These are phyloP conservation scores for Drosophila arizonae DNA, from an alignment of 1,140 invertebrate species.

Conservation along the genomic window DNA sequence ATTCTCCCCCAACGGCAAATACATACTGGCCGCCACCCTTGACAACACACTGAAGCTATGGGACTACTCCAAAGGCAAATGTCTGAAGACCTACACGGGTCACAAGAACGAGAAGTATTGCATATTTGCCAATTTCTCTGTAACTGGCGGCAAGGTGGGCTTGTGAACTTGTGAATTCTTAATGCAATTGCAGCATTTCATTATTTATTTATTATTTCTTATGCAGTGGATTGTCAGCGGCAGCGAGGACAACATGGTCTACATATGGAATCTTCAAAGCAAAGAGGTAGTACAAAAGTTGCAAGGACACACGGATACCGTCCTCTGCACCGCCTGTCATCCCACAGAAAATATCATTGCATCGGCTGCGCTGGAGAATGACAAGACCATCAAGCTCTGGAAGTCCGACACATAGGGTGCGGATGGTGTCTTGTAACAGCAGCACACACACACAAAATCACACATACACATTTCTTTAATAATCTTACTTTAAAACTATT, in stretches of 20 bases:
- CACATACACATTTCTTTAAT: constrained; percentile 43
- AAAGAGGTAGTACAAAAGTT: constrained; percentile 99
- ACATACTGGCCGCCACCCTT: constrained; percentile 98
- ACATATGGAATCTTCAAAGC: constrained; percentile 99
- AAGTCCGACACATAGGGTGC: constrained; percentile 95
- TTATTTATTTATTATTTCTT: constrained; percentile 2
- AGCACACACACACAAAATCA: constrained; percentile 17
- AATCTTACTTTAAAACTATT: constrained; percentile 41
- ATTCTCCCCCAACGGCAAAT: constrained; percentile 99
- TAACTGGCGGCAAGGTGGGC: constrained; percentile 98
- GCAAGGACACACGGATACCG: constrained; percentile 98
- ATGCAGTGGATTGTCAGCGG: constrained; percentile 98
- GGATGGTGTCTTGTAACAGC: background rate
- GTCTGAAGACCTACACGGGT: constrained; percentile 98
- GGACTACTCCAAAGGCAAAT: constrained; percentile 99
- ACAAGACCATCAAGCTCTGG: constrained; percentile 99
- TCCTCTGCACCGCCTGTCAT: constrained; percentile 98
- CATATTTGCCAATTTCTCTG: constrained; percentile 99
- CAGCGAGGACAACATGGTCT: constrained; percentile 99
- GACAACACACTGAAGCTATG: constrained; percentile 99
- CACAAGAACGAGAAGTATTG: constrained; percentile 99
- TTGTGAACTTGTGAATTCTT: background rate
- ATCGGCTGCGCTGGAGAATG: constrained; percentile 98
- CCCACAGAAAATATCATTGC: constrained; percentile 99
- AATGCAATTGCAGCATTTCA: background rate